Base-by-base conservation (phyloP, 2,888 invertebrate species). In the Lobophora halterata region DNA sequence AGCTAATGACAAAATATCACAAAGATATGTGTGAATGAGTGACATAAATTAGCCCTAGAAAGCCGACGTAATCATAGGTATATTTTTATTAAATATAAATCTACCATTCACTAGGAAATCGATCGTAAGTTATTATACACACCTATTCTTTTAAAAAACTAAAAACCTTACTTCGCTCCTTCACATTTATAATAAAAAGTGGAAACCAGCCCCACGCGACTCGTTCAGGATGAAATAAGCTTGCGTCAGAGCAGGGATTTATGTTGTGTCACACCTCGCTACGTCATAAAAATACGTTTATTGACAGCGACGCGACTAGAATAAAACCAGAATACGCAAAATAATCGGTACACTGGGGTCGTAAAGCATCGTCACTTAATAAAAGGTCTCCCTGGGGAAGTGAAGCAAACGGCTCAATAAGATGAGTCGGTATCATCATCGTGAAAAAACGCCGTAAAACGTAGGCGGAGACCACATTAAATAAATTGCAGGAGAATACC, bases 381-480 rank as follows among this genome's bases (percentile, higher is more conserved):
- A 82, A 80, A 82, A 80, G 61, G 73, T 71, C 69, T 74, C 77
- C 67, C 67, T 50, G 42, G 74, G 69, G 74, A 71, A 71, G 70
- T 63, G 62, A 70, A 71, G 78, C 70, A 75, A 82, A 80, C 79
- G 75, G 70, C 81, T 79, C 77, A 78, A 79, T 80, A 79, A 79
- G 76, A 81, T 67, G 78, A 79, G 77, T 62, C 67, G 69, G 72
- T 72, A 71, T 76, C 74, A 78, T 79, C 76, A 73, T 71, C 64
- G 62, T 49, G 57, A 79, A 82, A 80, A 79, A 79, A 76, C 60
- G 65, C 65, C 76, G 75, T 80, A 78, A 80, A 81, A 68, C 64
- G 71, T 69, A 65, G 79, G 77, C 63, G 74, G 69, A 58, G 65
- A 55, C 53, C 37, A 63, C 76, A 81, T 83, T 83, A 82, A 75